Evolutionary conservation across 1,140 invertebrate species (phyloP).

Genomic region (Tetraneura akinire): DNA sequence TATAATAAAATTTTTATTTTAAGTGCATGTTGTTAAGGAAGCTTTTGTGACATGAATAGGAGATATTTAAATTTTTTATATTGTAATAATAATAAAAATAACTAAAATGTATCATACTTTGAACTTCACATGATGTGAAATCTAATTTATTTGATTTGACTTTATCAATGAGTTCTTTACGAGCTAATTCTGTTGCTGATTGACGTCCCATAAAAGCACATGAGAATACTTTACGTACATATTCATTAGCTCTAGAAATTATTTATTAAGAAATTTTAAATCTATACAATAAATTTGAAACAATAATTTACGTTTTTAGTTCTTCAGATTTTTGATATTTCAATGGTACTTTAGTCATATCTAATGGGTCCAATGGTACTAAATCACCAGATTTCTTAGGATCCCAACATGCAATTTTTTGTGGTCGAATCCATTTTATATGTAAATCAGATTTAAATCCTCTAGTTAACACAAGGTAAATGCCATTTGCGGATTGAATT

Average conservation of each 20-base stretch:
- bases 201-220: slow-evolving; percentile 62
- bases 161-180: slow-evolving; percentile 58
- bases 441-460: slow-evolving; percentile 51
- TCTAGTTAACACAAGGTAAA: neutral
- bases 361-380: slow-evolving; percentile 59
- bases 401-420: slow-evolving; percentile 62
- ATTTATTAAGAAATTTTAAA: neutral
- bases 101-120: slow-evolving; percentile 62
- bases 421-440: slow-evolving; percentile 67
- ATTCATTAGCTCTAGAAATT: slow-evolving; percentile 62
- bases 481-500: neutral
- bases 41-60: no score
- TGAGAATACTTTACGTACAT: slow-evolving; percentile 64
- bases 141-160: slow-evolving; percentile 65
- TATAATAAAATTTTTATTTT: no score
- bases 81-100: no score
- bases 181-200: slow-evolving; percentile 58
- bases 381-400: slow-evolving; percentile 66
- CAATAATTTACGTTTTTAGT: slow-evolving; percentile 61
- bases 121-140: slow-evolving; percentile 63
- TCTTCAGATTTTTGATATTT: slow-evolving; percentile 62
- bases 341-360: slow-evolving; percentile 57
- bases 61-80: no score
- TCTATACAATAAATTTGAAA: neutral
- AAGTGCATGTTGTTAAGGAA: no score